phyloP scores from a whole-genome alignment of 2,888 invertebrate species.

The Chymomyza caudatula region DNA sequence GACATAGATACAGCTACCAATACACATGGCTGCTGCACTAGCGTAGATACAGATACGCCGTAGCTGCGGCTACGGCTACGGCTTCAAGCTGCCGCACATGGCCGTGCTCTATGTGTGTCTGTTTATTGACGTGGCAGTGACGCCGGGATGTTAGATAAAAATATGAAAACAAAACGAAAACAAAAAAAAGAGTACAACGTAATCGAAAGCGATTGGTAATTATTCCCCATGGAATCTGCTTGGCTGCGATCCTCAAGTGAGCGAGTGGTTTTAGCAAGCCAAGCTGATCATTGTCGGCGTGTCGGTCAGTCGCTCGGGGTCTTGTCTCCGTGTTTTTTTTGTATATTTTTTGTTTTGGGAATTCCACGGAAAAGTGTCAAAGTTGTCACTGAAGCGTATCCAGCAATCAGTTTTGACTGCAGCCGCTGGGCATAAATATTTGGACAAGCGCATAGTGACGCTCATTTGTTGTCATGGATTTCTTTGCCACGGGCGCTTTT shows the following conservation, averaged over 20 bases:
- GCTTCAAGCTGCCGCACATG: neutral
- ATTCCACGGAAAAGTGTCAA: slow-evolving; percentile 18
- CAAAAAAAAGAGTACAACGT: neutral
- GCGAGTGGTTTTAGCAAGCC: neutral
- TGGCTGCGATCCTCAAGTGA: neutral
- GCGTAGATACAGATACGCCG: neutral
- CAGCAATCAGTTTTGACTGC: slow-evolving; percentile 9
- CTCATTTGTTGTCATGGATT: slow-evolving; percentile 73
- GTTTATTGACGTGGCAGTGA: slow-evolving; percentile 39
- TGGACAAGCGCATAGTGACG: slow-evolving; percentile 37
- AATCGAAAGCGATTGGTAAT: slow-evolving; percentile 40
- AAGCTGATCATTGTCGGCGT: neutral
- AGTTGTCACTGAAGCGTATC: slow-evolving; percentile 27
- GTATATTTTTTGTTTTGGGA: slow-evolving; percentile 15
- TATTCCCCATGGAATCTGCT: slow-evolving; percentile 48
- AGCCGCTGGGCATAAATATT: slow-evolving; percentile 54
- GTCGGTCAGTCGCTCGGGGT: neutral
- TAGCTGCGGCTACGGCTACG: neutral
- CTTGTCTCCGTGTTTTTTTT: neutral
- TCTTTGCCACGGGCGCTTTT: slow-evolving; percentile 77
- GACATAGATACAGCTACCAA: slow-evolving; percentile 1
- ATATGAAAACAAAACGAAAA: neutral
- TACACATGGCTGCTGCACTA: neutral
- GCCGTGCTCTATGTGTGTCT: neutral
- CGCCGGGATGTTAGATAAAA: slow-evolving; percentile 48